Conservation (phyloP, 2,797 vertebrate species). For the Pseudochromis fuscus region DNA sequence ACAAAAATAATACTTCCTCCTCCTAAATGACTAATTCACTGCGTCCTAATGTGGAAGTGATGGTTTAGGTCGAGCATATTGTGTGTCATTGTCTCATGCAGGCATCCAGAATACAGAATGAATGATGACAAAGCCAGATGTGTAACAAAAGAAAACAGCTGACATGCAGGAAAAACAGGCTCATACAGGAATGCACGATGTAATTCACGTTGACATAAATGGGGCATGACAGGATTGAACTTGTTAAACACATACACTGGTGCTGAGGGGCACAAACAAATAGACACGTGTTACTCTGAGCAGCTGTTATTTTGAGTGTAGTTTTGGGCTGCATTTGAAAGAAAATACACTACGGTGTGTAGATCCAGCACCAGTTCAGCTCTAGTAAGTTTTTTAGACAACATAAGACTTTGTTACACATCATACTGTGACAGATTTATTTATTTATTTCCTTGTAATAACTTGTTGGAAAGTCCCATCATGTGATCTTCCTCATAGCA, state of each 20-base stretch:
- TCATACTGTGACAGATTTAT: no score
- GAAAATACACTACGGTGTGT: no score
- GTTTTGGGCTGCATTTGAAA: no score
- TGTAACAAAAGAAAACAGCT: conserved; percentile 5
- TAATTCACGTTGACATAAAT: conserved; percentile 1
- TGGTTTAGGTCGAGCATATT: background rate
- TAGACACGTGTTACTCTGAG: background rate
- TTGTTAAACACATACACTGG: conserved; percentile 11
- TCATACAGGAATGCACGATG: background rate
- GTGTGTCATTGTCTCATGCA: background rate
- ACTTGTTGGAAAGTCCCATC: background rate
- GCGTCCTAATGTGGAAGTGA: background rate
- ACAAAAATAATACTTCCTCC: no score
- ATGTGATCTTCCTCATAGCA: background rate
- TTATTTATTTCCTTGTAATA: no score
- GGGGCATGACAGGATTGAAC: background rate
- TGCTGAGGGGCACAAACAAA: background rate
- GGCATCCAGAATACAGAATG: background rate
- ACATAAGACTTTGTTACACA: background rate
- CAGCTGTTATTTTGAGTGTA: background rate
- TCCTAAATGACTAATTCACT: background rate
- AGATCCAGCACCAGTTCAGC: background rate
- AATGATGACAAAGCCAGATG: conserved; percentile 14
- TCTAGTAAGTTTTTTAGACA: background rate
- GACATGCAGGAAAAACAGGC: conserved; percentile 12